Conservation (phyloP, 2,888 invertebrate genomes). For the Epinotia bilunana region DNA sequence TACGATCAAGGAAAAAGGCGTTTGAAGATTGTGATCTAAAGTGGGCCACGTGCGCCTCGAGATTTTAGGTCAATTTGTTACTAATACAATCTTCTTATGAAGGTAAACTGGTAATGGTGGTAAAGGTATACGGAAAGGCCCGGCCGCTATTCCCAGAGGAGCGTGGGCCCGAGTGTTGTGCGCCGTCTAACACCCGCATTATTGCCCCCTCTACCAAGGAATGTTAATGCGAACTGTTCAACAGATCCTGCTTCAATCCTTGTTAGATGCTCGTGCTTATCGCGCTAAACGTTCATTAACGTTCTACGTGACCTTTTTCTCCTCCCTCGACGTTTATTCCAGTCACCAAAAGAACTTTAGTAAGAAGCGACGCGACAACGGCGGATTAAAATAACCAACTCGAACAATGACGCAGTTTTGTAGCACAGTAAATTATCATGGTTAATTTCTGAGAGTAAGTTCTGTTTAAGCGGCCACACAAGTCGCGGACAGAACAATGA, state of each 20-base stretch:
- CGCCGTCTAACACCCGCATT: constrained; percentile 70
- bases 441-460: constrained; percentile 54
- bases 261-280: constrained; percentile 65
- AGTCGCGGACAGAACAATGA: constrained; percentile 57
- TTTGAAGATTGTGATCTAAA: constrained; percentile 46
- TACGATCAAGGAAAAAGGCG: constrained; percentile 14
- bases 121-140: constrained; percentile 49
- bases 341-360: constrained; percentile 32
- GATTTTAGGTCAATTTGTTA: constrained; percentile 51
- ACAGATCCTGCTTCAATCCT: constrained; percentile 63
- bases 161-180: constrained; percentile 66
- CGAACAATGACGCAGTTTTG: constrained; percentile 24
- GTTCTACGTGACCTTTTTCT: constrained; percentile 63
- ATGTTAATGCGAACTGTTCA: constrained; percentile 65
- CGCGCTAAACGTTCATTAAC: constrained; percentile 66
- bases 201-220: constrained; percentile 64
- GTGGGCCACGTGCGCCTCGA: constrained; percentile 51
- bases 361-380: constrained; percentile 5
- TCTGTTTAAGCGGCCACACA: constrained; percentile 51
- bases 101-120: constrained; percentile 39
- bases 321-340: constrained; percentile 46
- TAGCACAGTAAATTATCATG: constrained; percentile 51
- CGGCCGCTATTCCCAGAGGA: constrained; percentile 55
- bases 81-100: constrained; percentile 53
- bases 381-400: constrained; percentile 14